Base-by-base conservation (phyloP, 2,888 invertebrate genomes). In the Apantesis nais region DNA sequence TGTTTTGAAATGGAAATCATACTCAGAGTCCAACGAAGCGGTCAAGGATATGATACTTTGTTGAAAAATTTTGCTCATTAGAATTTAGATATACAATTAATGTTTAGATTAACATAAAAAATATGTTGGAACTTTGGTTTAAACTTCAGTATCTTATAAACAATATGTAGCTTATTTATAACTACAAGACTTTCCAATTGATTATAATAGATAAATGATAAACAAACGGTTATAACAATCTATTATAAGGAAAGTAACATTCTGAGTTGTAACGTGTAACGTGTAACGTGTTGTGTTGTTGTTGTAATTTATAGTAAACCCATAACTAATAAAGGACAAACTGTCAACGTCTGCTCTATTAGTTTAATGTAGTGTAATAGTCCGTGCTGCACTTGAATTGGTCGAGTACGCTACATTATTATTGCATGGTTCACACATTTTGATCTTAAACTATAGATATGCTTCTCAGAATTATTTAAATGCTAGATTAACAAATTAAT, bases 371-470 rank as follows among this genome's bases (percentile, higher is more conserved):
- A 55, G 25, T 25, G 60, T 44, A 44, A 22, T 41, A 73, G 67
- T 55, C 69, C 66, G 70, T 73, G 73, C 74, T 39, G 66, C 70
- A 74, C 79, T 72, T 77, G 44, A 61, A 67, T 71, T 78, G 75
- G 67, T 81, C 80, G 78, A 72, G 80, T 74, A 74, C 73, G 76
- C 75, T 76, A 62, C 74, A 78, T 78, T 70, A 78, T 61, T 52
- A 72, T 70, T 73, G 74, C 70, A 74, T 78, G 80, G 79, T 77
- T 68, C 65, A 80, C 71, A 68, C 52, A 68, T 58, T 68, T 58
- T 70, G 67, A 37, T n/a, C 44, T 22, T 7, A 31, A 29, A 22
- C 11, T 62, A n/a, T n/a, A 11, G 8, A n/a, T 52, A 37, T 19
- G 39, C 48, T 22, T 48, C 48, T 7, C 19, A 48, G 48, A 48